Percentiles rank a stretch among this genome's conserved stretches.
These are phyloP conservation scores for Dicaeum eximium DNA, from an alignment of 2,113 vertebrate genomes.

Conservation along the genomic window DNA sequence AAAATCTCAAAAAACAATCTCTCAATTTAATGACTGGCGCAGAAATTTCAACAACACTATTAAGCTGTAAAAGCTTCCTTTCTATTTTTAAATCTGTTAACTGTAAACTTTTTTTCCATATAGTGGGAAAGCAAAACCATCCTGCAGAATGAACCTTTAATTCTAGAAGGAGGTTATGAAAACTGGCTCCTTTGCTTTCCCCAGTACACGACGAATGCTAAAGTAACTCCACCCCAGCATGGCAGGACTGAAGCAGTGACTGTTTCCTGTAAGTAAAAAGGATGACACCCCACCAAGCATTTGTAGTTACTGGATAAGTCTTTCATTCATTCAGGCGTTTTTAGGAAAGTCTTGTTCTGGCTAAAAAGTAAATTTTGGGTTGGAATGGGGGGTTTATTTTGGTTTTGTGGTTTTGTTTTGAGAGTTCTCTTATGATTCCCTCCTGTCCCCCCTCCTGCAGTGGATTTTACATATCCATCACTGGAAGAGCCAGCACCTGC, in stretches of 20 bases:
- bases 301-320: background rate
- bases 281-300: background rate
- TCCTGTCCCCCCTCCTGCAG: conserved; percentile 52
- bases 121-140: conserved; percentile 95
- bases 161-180: conserved; percentile 95
- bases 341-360: background rate
- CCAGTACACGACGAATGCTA: conserved; percentile 92
- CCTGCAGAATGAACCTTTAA: conserved; percentile 86
- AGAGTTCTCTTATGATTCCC: background rate
- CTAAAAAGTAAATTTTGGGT: background rate
- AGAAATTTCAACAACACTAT: background rate
- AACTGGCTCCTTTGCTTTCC: conserved; percentile 97
- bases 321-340: background rate
- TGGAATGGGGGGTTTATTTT: background rate
- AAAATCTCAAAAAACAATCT: background rate
- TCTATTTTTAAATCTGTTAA: background rate
- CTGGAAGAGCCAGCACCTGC: conserved; percentile 83
- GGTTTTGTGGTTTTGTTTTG: background rate
- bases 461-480: conserved; percentile 94
- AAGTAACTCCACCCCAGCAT: conserved; percentile 83
- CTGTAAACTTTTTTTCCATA: conserved; percentile 18
- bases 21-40: background rate
- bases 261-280: conserved; percentile 83
- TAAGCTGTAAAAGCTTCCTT: background rate
- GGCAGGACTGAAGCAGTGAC: conserved; percentile 74